Conservation (phyloP, 2,888 invertebrate species). For the Nezara viridula region DNA sequence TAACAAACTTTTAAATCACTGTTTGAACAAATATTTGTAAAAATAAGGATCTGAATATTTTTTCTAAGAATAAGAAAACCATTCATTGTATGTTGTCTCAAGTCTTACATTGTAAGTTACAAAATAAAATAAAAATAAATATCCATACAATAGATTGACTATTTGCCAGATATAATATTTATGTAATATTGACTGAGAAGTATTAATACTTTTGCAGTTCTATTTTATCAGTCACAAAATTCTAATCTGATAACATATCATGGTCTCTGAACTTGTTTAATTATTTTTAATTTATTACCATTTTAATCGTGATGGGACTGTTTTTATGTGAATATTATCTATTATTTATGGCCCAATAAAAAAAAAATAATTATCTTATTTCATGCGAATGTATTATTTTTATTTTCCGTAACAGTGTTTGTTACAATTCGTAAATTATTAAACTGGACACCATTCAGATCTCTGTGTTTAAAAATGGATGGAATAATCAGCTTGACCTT, state of each 20-base stretch:
- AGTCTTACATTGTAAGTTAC: too few species aligned
- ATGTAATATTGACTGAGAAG: not conserved
- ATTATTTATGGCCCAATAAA: constrained; percentile 5
- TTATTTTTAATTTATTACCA: constrained; percentile 30
- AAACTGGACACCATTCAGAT: not conserved
- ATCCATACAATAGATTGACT: too few species aligned
- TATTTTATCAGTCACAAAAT: not conserved
- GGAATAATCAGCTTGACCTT: not conserved
- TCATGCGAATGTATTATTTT: not conserved
- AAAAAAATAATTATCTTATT: not conserved
- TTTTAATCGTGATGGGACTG: not conserved
- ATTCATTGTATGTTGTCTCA: too few species aligned
- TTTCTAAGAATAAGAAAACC: too few species aligned
- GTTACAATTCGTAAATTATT: not conserved
- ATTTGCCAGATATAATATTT: too few species aligned
- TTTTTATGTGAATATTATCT: constrained; percentile 27
- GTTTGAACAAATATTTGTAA: too few species aligned
- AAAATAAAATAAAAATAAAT: too few species aligned
- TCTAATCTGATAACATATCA: constrained; percentile 18
- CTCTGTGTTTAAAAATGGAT: not conserved
- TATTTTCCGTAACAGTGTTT: not conserved
- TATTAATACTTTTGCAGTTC: not conserved
- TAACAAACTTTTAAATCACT: too few species aligned
- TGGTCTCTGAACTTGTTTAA: constrained; percentile 19
- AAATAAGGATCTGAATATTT: too few species aligned